Evolutionary conservation across 2,888 invertebrate species (phyloP), one percentile per base, ranked within the genome.

Genomic region (Archips crataeganus): DNA sequence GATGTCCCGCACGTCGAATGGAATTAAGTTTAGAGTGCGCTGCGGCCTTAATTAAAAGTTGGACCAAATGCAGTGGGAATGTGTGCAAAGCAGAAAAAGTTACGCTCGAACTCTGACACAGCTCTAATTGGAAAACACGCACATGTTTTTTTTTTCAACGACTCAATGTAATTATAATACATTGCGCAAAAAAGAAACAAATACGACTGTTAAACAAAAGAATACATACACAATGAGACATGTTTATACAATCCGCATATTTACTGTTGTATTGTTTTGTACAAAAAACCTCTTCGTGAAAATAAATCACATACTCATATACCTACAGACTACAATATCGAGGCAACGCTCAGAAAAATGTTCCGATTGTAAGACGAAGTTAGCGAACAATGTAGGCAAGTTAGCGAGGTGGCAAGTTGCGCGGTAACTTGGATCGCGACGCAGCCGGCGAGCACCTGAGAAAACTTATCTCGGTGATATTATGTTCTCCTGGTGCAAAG

Each of bases 341-440:
- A 51, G 32, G 15, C 49, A 60, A 15, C 5, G 60, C 47, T 51
- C 32, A 61, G 61, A 72, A 72, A 72, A 72, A 72, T 62, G 61
- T 60, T 60, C 47, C 64, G 60, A 68, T 68, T 70, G 65, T 67
- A 62, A 65, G 70, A 23, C 39, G 57, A 74, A 74, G 76, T 74
- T 71, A 45, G 57, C 69, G 67, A 72, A 76, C 74, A 75, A 60
- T 62, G 65, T 67, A 47, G 60, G 51, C 54, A 4, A 71, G 72
- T 75, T 74, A 47, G 47, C 61, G 63, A 32, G 57, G 32, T 11
- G 62, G 66, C 66, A 64, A 57, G 13, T 49, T 49, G 13, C 23
- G 32, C 15, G 62, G 66, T 59, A 64, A 57, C 23, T 49, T 49
- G 11, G 39, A 34, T 15, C 62, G 59, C 57, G 57, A 32, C 32